Evolutionary conservation across 2,888 invertebrate genomes (phyloP).

Genomic region (Idaea straminata): DNA sequence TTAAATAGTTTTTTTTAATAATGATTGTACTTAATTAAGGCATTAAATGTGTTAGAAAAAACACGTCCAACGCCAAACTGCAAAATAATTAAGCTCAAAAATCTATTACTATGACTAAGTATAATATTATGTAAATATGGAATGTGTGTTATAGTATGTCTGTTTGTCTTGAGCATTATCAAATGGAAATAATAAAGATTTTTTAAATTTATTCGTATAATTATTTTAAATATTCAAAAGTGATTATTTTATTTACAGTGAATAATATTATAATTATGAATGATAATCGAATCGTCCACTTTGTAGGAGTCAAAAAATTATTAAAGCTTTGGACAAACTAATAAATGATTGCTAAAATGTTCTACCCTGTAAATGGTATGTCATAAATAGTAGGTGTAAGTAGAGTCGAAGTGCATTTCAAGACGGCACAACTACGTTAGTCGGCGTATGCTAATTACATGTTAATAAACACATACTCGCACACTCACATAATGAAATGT

Average conservation of each 20-base stretch:
- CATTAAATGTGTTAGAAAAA: constrained; percentile 15
- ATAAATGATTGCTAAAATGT: neutral
- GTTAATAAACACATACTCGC: constrained; percentile 40
- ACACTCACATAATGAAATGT: constrained; percentile 30
- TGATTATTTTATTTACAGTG: neutral
- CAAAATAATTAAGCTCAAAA: constrained; percentile 21
- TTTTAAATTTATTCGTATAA: neutral
- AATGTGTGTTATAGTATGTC: constrained; percentile 3
- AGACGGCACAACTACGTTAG: constrained; percentile 30
- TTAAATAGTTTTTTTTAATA: constrained; percentile 9
- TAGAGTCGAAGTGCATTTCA: neutral
- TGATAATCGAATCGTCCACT: too few species aligned
- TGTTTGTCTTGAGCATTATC: neutral
- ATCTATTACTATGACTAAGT: constrained; percentile 18
- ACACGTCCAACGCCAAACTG: constrained; percentile 20
- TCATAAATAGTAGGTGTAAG: neutral
- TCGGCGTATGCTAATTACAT: constrained; percentile 36
- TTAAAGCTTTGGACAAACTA: neutral
- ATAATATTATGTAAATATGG: constrained; percentile 17
- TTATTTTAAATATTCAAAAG: neutral
- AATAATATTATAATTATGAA: neutral
- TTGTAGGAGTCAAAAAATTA: too few species aligned
- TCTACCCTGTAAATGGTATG: constrained; percentile 3
- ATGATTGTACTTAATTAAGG: constrained; percentile 21
- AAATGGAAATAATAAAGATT: constrained; percentile 1